These are phyloP conservation scores for Oxystoma pomonae DNA, from an alignment of 2,888 invertebrate genomes.

Conservation along the genomic window DNA sequence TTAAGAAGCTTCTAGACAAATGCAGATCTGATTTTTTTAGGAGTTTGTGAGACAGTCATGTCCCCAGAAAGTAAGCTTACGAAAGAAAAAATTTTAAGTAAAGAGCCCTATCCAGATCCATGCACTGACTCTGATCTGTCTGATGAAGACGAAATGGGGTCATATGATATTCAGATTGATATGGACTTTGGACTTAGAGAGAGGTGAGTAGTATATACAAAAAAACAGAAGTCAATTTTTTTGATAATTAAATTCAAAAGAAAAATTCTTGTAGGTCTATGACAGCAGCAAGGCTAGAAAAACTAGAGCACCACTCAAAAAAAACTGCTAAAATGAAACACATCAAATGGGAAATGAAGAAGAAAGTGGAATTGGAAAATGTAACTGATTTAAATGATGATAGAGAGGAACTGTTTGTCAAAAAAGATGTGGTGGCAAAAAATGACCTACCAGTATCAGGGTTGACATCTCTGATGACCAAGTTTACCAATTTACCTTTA, in stretches of 20 bases:
- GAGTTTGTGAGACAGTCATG: conserved; percentile 91
- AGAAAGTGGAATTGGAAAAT: conserved; percentile 46
- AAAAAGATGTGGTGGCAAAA: conserved; percentile 44
- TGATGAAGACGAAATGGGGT: conserved; percentile 39
- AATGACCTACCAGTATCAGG: conserved; percentile 52
- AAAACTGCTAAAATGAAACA: conserved; percentile 73
- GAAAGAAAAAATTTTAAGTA: conserved; percentile 42
- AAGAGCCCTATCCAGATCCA: conserved; percentile 69
- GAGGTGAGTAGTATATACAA: too few relatives aligned
- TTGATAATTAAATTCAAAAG: conserved; percentile 65
- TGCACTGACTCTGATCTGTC: conserved; percentile 68
- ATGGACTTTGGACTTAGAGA: conserved; percentile 56
- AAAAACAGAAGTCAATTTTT: too few relatives aligned
- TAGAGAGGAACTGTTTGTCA: conserved; percentile 57
- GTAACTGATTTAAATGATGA: conserved; percentile 61
- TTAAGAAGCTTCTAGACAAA: too few relatives aligned
- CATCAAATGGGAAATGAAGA: conserved; percentile 66
- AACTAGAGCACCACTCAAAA: conserved; percentile 81
- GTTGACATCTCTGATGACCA: conserved; percentile 70
- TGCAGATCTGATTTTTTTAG: conserved; percentile 46
- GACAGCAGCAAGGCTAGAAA: conserved; percentile 84
- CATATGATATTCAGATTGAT: conserved; percentile 74
- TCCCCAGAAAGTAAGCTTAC: conserved; percentile 70
- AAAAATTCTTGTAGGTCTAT: too few relatives aligned
- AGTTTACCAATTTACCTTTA: conserved; percentile 70